Conservation (phyloP, 2,113 vertebrate species). For the Hypocryptadius cinnamomeus region DNA sequence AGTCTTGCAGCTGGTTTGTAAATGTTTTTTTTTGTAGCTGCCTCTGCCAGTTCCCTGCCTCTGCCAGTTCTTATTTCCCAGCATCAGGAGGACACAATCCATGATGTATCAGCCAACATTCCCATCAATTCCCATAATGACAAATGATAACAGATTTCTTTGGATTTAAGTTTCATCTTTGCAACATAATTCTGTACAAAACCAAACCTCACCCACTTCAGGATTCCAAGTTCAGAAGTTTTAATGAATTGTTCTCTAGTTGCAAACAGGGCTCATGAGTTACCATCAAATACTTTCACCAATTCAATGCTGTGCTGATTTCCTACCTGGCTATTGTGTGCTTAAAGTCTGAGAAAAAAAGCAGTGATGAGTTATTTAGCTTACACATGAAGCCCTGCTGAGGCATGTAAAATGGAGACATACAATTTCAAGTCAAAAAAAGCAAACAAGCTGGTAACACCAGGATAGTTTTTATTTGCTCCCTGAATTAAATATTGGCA, state of each 20-base stretch:
- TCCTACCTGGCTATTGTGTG: not conserved
- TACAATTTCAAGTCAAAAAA: not conserved
- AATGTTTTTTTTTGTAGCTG: not conserved
- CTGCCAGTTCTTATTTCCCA: not conserved
- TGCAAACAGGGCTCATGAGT: not conserved
- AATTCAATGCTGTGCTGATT: not conserved
- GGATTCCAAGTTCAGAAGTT: not conserved
- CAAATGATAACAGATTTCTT: not conserved
- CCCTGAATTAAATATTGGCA: slow-evolving; percentile 63
- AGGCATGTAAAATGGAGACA: not conserved
- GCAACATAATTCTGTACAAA: not conserved
- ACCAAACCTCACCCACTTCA: not conserved
- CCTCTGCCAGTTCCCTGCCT: not conserved
- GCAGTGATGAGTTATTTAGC: not conserved
- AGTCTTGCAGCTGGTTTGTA: not conserved
- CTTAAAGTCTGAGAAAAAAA: not conserved
- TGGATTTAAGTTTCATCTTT: not conserved
- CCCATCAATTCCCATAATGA: not conserved
- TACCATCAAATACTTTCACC: not conserved
- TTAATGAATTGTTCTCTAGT: not conserved
- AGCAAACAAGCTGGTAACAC: not conserved
- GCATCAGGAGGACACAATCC: not conserved
- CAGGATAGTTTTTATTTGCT: slow-evolving; percentile 62
- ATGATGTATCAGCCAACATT: not conserved
- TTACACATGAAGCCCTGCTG: not conserved